phyloP scores from a whole-genome alignment of 2,888 invertebrate species.

The Axea sp. region DNA sequence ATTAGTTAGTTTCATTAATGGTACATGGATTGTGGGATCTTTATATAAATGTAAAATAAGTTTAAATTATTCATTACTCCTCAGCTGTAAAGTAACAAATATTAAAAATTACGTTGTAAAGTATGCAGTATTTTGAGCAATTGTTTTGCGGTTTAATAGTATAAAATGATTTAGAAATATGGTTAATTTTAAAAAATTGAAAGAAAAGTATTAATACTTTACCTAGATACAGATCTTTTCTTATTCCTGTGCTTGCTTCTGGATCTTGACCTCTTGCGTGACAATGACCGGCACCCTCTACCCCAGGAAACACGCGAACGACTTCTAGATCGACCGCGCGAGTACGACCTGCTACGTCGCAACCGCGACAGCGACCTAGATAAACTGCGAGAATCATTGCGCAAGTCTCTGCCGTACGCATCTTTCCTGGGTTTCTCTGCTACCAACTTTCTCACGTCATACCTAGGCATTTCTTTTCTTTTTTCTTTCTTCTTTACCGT shows the following conservation, averaged over 20 bases:
- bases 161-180: no score
- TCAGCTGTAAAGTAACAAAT: no score
- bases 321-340: constrained; percentile 69
- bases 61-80: no score
- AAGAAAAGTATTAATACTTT: no score
- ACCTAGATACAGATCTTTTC: constrained; percentile 61
- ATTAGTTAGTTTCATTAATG: no score
- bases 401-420: constrained; percentile 88
- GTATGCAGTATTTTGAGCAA: no score
- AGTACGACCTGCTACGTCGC: constrained; percentile 72
- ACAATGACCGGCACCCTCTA: constrained; percentile 68
- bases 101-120: no score
- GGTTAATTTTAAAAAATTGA: no score
- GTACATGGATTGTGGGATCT: no score
- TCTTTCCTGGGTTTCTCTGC: constrained; percentile 87
- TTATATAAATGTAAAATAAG: no score
- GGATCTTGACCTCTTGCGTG: constrained; percentile 71
- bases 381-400: constrained; percentile 69
- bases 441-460: constrained; percentile 90
- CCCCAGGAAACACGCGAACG: constrained; percentile 75
- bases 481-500: constrained; percentile 81
- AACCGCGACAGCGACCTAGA: constrained; percentile 69
- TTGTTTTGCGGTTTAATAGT: no score
- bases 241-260: constrained; percentile 70
- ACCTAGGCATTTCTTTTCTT: constrained; percentile 89